A percentile compares a stretch with the other conserved stretches of the same genome.
These are phyloP conservation scores for Distichodus sexfasciatus DNA, from an alignment of 2,797 vertebrate genomes.

Conservation along the genomic window DNA sequence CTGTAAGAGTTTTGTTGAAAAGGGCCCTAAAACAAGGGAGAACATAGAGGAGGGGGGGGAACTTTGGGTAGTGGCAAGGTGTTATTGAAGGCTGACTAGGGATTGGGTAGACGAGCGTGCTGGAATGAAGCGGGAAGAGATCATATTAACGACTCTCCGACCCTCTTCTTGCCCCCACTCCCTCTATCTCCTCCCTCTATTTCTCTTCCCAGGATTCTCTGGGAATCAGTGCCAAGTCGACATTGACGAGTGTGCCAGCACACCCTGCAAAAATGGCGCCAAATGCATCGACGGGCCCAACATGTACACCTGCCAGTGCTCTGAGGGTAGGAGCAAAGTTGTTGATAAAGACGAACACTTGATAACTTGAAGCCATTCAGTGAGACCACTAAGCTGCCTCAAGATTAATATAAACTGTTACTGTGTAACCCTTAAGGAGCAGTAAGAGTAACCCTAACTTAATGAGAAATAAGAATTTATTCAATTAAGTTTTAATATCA, in stretches of 20 bases:
- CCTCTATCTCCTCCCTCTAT: constrained; percentile 17
- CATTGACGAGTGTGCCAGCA: constrained; percentile 94
- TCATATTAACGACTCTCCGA: constrained; percentile 44
- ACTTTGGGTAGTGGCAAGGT: not conserved
- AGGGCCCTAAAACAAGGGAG: constrained; percentile 27
- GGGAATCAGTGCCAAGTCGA: constrained; percentile 89
- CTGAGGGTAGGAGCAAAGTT: constrained; percentile 80
- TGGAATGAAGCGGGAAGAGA: constrained; percentile 47
- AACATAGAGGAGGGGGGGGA: constrained; percentile 1
- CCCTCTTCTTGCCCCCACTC: constrained; percentile 24
- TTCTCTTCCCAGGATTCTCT: constrained; percentile 81
- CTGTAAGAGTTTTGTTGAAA: constrained; percentile 39
- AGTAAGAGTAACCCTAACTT: no score
- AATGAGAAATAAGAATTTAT: no score
- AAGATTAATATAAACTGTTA: no score
- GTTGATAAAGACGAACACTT: not conserved
- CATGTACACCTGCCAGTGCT: constrained; percentile 90
- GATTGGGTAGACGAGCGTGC: constrained; percentile 38
- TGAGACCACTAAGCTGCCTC: no score
- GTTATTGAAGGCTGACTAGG: constrained; percentile 29
- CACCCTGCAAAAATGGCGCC: constrained; percentile 92
- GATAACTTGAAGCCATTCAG: not conserved
- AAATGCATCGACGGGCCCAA: constrained; percentile 92
- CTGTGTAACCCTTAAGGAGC: no score
- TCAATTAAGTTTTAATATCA: no score